Base-by-base conservation (phyloP, 2,113 vertebrate species). In the Xiphophorus maculatus region DNA sequence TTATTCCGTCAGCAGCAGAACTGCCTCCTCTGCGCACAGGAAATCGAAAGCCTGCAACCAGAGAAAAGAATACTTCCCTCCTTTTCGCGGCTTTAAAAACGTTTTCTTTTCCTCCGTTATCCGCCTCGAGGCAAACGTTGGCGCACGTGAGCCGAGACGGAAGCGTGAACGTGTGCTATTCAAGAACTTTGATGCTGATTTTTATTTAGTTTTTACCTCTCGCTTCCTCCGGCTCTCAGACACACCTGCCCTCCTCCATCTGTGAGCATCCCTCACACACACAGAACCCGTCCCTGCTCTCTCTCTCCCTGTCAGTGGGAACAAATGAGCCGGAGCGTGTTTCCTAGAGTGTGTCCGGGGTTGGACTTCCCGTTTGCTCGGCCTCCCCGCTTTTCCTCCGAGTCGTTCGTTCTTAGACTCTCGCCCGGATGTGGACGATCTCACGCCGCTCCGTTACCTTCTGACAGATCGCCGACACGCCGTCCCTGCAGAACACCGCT, bases 391-490 rank as follows among this genome's bases (percentile, higher is more conserved):
- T 61, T 66, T 66, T 71, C 63, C 29, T 51, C 10, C 10, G 35
- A 12, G 35, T 37, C 10, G 63, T 68, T 66, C 28, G 17, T 67
- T 70, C 30, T 48, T 73, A 60, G 79, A 80, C 54, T 73, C 51
- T 58, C 71, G 37, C 80, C 76, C 37, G 54, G 60, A 73, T 28
- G 33, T 33, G 54, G 51, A 66, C 61, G 71, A 64, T 63, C 74
- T 69, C 76, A 69, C 29, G 69, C 74, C 40, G 79, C 89, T 74
- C 86, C 72, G 88, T 87, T 90, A 88, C 79, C 86, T 85, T 77
- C 79, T 88, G 90, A 89, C 90, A 90, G 86, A 93, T 91, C 86
- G 83, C 92, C 90, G 90, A 91, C 90, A 86, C 29, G 66, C 67
- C 40, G 85, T 87, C 84, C 89, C 82, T 77, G 73, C 68, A 65